These are phyloP conservation scores for Pyrrhia umbra DNA, from an alignment of 2,888 invertebrate species.

Conservation along the genomic window DNA sequence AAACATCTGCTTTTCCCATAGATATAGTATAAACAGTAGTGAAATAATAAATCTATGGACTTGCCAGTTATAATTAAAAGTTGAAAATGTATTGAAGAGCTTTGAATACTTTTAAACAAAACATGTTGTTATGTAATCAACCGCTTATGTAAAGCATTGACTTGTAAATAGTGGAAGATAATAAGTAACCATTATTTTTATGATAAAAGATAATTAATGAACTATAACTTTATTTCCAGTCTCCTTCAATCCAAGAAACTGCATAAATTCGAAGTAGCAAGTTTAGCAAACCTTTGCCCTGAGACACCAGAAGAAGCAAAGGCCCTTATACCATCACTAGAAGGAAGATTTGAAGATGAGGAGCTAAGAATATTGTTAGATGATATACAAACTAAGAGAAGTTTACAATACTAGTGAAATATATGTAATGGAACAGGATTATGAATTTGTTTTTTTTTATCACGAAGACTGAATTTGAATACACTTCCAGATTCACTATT, in stretches of 20 bases:
- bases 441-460: neutral
- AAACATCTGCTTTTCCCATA: too few relatives aligned
- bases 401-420: conserved; percentile 95
- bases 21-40: too few relatives aligned
- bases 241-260: conserved; percentile 97
- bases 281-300: conserved; percentile 99
- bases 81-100: too few relatives aligned
- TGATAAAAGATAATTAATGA: neutral
- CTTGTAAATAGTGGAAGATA: too few relatives aligned
- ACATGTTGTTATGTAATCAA: too few relatives aligned
- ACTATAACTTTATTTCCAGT: conserved; percentile 87
- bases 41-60: too few relatives aligned
- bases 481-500: neutral
- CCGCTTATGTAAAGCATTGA: too few relatives aligned
- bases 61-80: too few relatives aligned
- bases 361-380: conserved; percentile 98
- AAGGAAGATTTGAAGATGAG: conserved; percentile 99
- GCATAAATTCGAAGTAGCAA: conserved; percentile 99
- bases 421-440: conserved; percentile 14
- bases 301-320: conserved; percentile 99
- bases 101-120: too few relatives aligned
- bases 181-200: too few relatives aligned
- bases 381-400: conserved; percentile 99
- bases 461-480: neutral
- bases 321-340: conserved; percentile 98